Percentiles rank a stretch among this genome's conserved stretches.
These are phyloP conservation scores for Callaeas wilsoni DNA, from an alignment of 2,113 vertebrate genomes.

Conservation along the genomic window DNA sequence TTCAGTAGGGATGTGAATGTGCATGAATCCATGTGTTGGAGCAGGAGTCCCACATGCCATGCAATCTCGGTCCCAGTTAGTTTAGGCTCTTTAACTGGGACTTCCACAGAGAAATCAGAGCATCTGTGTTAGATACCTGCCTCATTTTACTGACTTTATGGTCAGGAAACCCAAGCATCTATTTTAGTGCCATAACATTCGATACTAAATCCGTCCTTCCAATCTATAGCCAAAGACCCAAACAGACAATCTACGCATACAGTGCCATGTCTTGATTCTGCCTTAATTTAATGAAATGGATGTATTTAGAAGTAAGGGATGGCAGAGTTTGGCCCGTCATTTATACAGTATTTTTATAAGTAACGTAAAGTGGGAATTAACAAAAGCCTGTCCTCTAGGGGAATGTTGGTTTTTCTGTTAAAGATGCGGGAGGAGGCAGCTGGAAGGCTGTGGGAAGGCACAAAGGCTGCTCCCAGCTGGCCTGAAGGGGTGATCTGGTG, in stretches of 20 bases:
- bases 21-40: background rate
- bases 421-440: background rate
- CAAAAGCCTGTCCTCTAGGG: background rate
- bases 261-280: background rate
- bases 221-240: background rate
- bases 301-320: background rate
- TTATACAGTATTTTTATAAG: background rate
- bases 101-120: background rate
- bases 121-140: background rate
- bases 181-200: background rate
- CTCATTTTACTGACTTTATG: background rate
- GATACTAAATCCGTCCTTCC: background rate
- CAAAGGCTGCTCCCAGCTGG: background rate
- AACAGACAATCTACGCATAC: background rate
- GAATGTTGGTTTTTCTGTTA: background rate
- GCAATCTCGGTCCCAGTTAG: background rate
- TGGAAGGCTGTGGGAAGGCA: background rate
- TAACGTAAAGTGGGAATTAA: background rate
- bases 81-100: background rate
- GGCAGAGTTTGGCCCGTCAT: background rate
- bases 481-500: rapidly evolving
- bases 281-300: background rate
- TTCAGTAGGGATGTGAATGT: background rate
- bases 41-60: background rate
- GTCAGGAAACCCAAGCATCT: background rate